A percentile compares a stretch with the other conserved stretches of the same genome.
Evolutionary conservation across 2,797 vertebrate species (phyloP).

Genomic region (Platalea minor): DNA sequence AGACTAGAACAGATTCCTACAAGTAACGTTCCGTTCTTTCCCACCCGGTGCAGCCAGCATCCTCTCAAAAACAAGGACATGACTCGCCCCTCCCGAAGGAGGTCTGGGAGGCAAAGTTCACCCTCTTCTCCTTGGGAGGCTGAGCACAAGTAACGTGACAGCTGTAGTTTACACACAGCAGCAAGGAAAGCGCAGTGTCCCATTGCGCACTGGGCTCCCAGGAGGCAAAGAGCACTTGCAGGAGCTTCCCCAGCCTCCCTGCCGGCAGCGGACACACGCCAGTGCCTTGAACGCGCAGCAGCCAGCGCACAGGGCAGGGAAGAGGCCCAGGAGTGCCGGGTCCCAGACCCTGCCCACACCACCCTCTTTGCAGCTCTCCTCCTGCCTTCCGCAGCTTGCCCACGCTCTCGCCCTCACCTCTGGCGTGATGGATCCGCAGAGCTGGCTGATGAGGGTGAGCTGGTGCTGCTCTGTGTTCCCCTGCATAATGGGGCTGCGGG

Average conservation of each 20-base stretch:
- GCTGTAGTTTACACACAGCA: not conserved
- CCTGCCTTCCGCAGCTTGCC: not conserved
- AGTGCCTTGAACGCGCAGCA: not conserved
- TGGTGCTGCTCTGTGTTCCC: constrained; percentile 98
- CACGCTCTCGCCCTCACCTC: constrained; percentile 76
- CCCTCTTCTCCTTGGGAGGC: not conserved
- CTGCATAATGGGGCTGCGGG: constrained; percentile 98
- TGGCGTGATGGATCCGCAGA: constrained; percentile 93
- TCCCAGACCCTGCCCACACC: not conserved
- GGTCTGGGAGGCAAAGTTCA: not conserved
- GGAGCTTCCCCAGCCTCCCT: not conserved
- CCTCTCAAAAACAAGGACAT: not conserved
- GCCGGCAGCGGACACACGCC: not conserved
- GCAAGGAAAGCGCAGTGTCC: not conserved
- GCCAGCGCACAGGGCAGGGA: not conserved
- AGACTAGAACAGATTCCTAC: not conserved
- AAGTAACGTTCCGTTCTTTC: not conserved
- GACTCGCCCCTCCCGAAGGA: rapidly evolving
- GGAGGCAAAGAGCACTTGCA: not conserved
- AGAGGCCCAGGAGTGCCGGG: rapidly evolving
- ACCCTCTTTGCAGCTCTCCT: not conserved
- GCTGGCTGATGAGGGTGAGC: constrained; percentile 97
- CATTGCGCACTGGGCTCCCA: not conserved
- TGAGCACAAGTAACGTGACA: not conserved
- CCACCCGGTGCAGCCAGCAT: not conserved